Evolutionary conservation across 1,140 invertebrate species (phyloP).

Genomic region (Bombus waltoni): DNA sequence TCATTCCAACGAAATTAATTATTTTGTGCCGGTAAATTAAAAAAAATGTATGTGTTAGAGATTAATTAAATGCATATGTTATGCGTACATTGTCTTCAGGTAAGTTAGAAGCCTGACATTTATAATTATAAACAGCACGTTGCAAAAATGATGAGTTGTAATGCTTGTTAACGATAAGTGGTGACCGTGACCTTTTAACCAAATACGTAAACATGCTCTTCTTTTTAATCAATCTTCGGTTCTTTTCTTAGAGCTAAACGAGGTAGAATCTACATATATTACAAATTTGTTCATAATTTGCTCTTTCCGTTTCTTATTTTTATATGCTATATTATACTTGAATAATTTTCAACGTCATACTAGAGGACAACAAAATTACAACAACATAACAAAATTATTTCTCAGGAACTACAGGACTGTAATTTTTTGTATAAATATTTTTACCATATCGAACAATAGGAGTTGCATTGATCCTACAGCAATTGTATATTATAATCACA

Average conservation of each 20-base stretch:
- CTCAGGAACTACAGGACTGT: neutral
- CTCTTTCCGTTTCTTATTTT: neutral
- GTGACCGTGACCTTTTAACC: constrained; percentile 19
- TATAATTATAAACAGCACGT: neutral
- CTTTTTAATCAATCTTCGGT: neutral
- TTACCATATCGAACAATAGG: neutral
- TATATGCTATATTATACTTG: too few species aligned
- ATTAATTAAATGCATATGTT: neutral
- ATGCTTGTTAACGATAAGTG: constrained; percentile 27
- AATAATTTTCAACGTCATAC: neutral
- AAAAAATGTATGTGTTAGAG: neutral
- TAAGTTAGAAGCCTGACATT: constrained; percentile 4
- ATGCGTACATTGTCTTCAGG: neutral
- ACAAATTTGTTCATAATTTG: neutral
- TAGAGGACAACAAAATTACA: neutral
- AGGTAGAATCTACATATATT: neutral
- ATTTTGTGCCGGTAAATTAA: neutral
- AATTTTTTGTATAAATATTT: neutral
- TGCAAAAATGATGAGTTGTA: neutral
- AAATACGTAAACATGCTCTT: constrained; percentile 5
- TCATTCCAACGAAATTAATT: neutral
- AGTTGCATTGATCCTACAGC: neutral
- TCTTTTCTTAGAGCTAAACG: neutral
- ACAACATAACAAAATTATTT: neutral
- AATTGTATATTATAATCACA: too few species aligned